Evolutionary conservation across 2,797 vertebrate genomes (phyloP), one percentile per base, ranked within the genome.

Genomic region (Cynopterus sphinx): DNA sequence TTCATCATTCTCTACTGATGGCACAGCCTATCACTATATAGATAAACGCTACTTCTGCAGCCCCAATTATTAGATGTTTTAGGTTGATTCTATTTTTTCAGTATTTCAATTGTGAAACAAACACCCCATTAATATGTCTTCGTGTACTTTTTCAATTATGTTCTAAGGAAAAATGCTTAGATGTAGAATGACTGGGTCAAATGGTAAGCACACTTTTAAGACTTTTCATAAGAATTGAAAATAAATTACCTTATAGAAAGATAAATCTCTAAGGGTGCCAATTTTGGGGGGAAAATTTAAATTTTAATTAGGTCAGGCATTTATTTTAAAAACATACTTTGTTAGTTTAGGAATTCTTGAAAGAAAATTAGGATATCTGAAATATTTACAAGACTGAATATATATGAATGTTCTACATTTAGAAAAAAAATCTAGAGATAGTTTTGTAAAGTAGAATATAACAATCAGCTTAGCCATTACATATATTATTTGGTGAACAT

Each of bases 41-140:
- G 3, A 6, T n/a, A 59, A 39, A 65, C 5, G 46, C 33, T 63
- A 57, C 22, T 74, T 89, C 49, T 21, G 17, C 26, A 51, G 5
- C 19, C 4, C 5, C 21, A 3, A 10, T 16, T 63, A 10, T 59
- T 87, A 28, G 39, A 43, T n/a, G 7, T 87, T 96, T 89, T 86
- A 17, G 26, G 13, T 65, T 73, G 21, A 73, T 78, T 79, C 5
- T 22, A 70, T 2, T n/a, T 68, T 79, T 94, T 33, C 3, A 41
- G 9, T 73, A 73, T 49, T 91, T 73, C n/a, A 82, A 1, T 91
- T 96, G 19, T 77, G 49, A 93, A 89, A n/a, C 51, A 81, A 83
- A 33, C 9, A 49, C 10, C 1, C 28, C 22, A 31, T 81, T 7
- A 6, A 0, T 81, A 17, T 74, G 9, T 86, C 33, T 74, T 89